These are phyloP conservation scores for Noctua janthina DNA, from an alignment of 2,888 invertebrate genomes.

Conservation along the genomic window DNA sequence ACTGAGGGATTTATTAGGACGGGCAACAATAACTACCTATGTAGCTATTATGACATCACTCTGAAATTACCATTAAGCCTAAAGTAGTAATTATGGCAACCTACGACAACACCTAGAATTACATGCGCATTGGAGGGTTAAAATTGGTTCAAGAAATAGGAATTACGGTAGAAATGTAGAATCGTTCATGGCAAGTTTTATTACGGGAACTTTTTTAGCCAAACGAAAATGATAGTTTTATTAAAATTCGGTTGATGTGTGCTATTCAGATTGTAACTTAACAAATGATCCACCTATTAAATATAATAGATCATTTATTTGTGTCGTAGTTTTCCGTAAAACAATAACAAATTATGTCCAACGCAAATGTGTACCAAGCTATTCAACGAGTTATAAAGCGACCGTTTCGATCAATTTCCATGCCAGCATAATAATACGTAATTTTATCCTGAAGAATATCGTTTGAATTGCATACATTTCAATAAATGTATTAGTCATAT, in stretches of 20 bases:
- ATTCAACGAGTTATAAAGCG: constrained; percentile 26
- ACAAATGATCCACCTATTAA: constrained; percentile 22
- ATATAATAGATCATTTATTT: constrained; percentile 13
- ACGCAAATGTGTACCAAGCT: constrained; percentile 33
- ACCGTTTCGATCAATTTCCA: constrained; percentile 53
- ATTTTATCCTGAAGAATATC: constrained; percentile 41
- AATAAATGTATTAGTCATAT: constrained; percentile 57
- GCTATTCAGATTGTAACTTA: constrained; percentile 10
- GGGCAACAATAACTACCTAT: constrained; percentile 47
- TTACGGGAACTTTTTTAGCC: background rate
- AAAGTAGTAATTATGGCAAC: constrained; percentile 43
- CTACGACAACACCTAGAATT: constrained; percentile 28
- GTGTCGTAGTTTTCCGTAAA: constrained; percentile 38
- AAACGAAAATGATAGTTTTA: background rate
- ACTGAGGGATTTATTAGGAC: constrained; percentile 64
- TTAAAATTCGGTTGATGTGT: background rate
- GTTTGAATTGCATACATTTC: constrained; percentile 53
- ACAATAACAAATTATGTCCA: constrained; percentile 41
- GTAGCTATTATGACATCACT: constrained; percentile 51
- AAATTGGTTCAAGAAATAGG: constrained; percentile 9
- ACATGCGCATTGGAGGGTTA: constrained; percentile 22
- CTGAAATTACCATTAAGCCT: constrained; percentile 54
- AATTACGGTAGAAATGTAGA: background rate
- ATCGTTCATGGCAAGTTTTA: background rate
- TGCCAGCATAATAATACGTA: constrained; percentile 42